Base-by-base conservation (phyloP, 2,888 invertebrate genomes). In the Tricholauxania praeusta region DNA sequence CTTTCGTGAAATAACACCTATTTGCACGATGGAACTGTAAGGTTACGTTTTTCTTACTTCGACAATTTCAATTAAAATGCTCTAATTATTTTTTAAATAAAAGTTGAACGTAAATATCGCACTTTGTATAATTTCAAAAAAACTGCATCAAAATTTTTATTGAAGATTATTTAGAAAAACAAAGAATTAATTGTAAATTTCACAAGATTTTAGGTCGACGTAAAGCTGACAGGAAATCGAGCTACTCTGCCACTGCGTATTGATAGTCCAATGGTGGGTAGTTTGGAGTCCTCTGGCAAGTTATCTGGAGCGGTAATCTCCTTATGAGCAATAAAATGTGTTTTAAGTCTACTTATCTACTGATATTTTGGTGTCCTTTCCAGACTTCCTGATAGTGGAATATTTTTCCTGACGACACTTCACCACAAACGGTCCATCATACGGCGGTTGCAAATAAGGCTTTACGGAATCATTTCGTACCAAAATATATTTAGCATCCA, bases 391-490 rank as follows among this genome's bases (percentile, higher is more conserved):
- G 2, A 75, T 22, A 1, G 51, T 76, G 49, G 73, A 73, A 62
- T 49, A 70, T 63, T 75, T 75, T 3, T 12, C 4, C 3, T 19
- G 17, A n/a, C 62, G 48, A 17, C 53, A 64, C 14, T 72, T n/a
- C 2, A 75, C 69, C 15, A 52, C 19, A 12, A 60, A 75, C 1
- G 75, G 75, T 0, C 76, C 75, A 52, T 75, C 73, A 32, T 76
- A 76, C 1, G 72, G 72, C 17, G 71, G 70, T 17, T n/a, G n/a
- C n/a, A n/a, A n/a, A n/a, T n/a, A n/a, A n/a, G n/a, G n/a, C n/a
- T 53, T 22, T 6, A 62, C 55, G 14, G 39, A 17, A n/a, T 74
- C 76, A 52, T 76, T 74, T n/a, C 71, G 53, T 3, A 76, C 63
- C 12, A 69, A 76, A 12, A 74, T 71, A 52, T 75, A 67, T 2